Evolutionary conservation across 1,140 invertebrate species (phyloP).

Genomic region (Sesamia nonagrioides): DNA sequence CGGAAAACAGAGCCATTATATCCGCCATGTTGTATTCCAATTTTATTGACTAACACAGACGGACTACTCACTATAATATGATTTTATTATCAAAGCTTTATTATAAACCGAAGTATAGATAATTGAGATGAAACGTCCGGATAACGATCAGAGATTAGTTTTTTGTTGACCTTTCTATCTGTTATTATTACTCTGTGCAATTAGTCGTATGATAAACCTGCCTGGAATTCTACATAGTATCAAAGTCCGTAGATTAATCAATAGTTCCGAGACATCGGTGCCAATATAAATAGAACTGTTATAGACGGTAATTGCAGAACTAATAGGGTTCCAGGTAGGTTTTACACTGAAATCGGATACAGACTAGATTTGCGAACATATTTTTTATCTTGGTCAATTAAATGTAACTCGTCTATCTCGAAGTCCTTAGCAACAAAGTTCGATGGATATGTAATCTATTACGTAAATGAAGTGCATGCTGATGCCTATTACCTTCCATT

Average conservation of each 20-base stretch:
- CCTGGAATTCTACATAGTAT: slow-evolving; percentile 16
- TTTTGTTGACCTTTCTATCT: slow-evolving; percentile 51
- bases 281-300: slow-evolving; percentile 38
- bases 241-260: slow-evolving; percentile 43
- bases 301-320: slow-evolving; percentile 29
- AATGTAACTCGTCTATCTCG: slow-evolving; percentile 19
- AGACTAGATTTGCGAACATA: slow-evolving; percentile 9
- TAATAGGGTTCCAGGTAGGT: slow-evolving; percentile 30
- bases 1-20: slow-evolving; percentile 25
- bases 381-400: slow-evolving; percentile 29
- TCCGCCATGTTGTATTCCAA: slow-evolving; percentile 6
- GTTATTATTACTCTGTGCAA: slow-evolving; percentile 49
- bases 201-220: slow-evolving; percentile 38
- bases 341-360: slow-evolving; percentile 14
- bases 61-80: slow-evolving; percentile 22
- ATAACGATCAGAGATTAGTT: slow-evolving; percentile 43
- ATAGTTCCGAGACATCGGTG: slow-evolving; percentile 14
- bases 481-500: no score
- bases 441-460: background rate
- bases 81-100: slow-evolving; percentile 45
- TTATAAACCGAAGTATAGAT: slow-evolving; percentile 29
- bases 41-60: slow-evolving; percentile 22
- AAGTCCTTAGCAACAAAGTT: slow-evolving; percentile 1
- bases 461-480: no score
- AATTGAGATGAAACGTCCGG: slow-evolving; percentile 34